These are phyloP conservation scores for Drosophila mayaguana DNA, from an alignment of 2,888 invertebrate species.

Conservation along the genomic window DNA sequence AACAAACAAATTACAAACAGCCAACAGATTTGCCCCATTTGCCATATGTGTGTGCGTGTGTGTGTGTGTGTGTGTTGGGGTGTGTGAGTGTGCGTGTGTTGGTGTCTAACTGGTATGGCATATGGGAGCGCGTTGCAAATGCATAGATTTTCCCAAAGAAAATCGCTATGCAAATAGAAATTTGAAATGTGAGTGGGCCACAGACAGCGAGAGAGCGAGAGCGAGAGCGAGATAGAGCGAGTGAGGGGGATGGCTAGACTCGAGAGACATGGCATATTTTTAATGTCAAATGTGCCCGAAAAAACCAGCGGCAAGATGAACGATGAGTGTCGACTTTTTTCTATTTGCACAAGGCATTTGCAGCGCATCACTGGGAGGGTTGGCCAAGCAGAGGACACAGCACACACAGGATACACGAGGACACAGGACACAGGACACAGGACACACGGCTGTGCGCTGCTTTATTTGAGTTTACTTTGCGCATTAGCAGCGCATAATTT, in stretches of 20 bases:
- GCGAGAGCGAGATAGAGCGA: neutral
- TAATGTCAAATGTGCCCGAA: slow-evolving; percentile 40
- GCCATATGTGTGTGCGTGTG: neutral
- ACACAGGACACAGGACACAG: slow-evolving; percentile 18
- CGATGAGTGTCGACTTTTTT: slow-evolving; percentile 46
- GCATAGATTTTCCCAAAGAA: slow-evolving; percentile 51
- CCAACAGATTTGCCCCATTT: slow-evolving; percentile 61
- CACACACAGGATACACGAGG: slow-evolving; percentile 27
- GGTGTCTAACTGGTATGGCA: slow-evolving; percentile 32
- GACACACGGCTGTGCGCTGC: slow-evolving; percentile 20
- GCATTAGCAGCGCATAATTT: slow-evolving; percentile 78
- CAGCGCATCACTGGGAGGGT: slow-evolving; percentile 26
- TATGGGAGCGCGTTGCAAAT: slow-evolving; percentile 20
- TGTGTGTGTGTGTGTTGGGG: slow-evolving; percentile 7
- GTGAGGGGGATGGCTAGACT: neutral
- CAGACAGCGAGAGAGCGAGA: neutral
- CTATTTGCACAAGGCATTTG: slow-evolving; percentile 61
- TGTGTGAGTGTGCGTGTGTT: slow-evolving; percentile 2
- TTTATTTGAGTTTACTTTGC: slow-evolving; percentile 63
- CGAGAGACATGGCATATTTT: slow-evolving; percentile 45
- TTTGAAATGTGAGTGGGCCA: slow-evolving; percentile 2
- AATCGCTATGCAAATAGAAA: slow-evolving; percentile 57
- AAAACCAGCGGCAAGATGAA: slow-evolving; percentile 22
- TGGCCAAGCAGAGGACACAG: slow-evolving; percentile 7
- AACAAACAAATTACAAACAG: slow-evolving; percentile 75